Conservation (phyloP, 2,888 invertebrate species). For the Drosophila mercatorum region DNA sequence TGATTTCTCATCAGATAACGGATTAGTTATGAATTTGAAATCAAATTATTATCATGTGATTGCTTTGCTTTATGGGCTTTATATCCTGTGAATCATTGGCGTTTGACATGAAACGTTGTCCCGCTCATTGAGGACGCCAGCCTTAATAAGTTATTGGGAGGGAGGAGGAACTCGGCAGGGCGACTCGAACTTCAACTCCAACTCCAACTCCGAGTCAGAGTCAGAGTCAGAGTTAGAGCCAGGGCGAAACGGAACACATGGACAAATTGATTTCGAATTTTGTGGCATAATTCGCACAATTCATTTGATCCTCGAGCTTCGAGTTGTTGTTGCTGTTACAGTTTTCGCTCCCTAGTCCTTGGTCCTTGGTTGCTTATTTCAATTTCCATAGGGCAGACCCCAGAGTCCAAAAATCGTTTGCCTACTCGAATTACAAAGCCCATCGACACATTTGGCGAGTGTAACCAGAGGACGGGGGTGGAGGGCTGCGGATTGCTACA, state of each 20-base stretch:
- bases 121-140: neutral
- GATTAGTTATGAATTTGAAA: neutral
- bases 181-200: neutral
- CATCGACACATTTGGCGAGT: constrained; percentile 47
- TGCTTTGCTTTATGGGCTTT: neutral
- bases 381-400: constrained; percentile 32
- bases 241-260: constrained; percentile 53
- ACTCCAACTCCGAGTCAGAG: too few species aligned
- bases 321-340: constrained; percentile 50
- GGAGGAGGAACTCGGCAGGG: neutral
- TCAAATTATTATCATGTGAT: neutral
- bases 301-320: constrained; percentile 66
- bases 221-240: neutral
- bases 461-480: constrained; percentile 4
- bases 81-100: neutral
- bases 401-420: constrained; percentile 21
- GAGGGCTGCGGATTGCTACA: neutral
- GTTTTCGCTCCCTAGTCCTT: constrained; percentile 8
- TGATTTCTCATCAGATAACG: neutral
- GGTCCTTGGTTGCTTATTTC: constrained; percentile 24
- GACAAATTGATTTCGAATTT: constrained; percentile 82
- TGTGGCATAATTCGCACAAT: constrained; percentile 79
- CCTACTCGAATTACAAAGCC: constrained; percentile 57
- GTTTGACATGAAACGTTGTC: neutral
- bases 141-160: neutral